These are phyloP conservation scores for Drosophila yooni DNA, from an alignment of 2,888 invertebrate genomes.

Conservation along the genomic window DNA sequence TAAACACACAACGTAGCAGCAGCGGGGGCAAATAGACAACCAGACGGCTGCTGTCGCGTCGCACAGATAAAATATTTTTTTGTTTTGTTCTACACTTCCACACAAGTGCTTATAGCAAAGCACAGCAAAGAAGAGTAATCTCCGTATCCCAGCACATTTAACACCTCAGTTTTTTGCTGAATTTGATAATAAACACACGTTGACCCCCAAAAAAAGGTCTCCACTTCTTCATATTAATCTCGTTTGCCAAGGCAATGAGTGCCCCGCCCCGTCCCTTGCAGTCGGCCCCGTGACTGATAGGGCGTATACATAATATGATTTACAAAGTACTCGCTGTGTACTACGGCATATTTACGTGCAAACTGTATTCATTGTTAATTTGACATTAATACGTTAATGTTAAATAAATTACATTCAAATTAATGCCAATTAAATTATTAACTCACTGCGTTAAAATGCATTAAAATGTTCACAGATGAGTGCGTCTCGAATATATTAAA, in stretches of 20 bases:
- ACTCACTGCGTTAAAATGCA: constrained; percentile 24
- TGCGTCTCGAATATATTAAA: constrained; percentile 26
- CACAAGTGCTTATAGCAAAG: constrained; percentile 51
- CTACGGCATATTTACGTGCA: constrained; percentile 3
- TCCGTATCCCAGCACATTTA: constrained; percentile 6
- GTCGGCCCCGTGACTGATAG: not conserved
- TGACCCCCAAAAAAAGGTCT: constrained; percentile 56
- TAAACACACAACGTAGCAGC: constrained; percentile 54
- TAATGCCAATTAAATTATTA: constrained; percentile 52
- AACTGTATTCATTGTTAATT: constrained; percentile 32
- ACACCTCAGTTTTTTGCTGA: constrained; percentile 12
- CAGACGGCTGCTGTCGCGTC: constrained; percentile 50
- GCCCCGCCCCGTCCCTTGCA: not conserved
- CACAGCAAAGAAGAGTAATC: not conserved
- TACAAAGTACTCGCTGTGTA: not conserved
- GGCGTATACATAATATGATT: constrained; percentile 15
- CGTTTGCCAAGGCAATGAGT: constrained; percentile 30
- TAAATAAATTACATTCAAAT: constrained; percentile 40
- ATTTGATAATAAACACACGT: constrained; percentile 71
- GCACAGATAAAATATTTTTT: constrained; percentile 65
- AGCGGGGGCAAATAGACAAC: constrained; percentile 29
- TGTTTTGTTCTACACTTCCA: constrained; percentile 31
- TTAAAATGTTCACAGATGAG: constrained; percentile 34
- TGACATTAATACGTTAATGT: constrained; percentile 22
- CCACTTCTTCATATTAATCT: constrained; percentile 51